Evolutionary conservation across 2,113 vertebrate genomes (phyloP).

Genomic region (Trogon surrucura): DNA sequence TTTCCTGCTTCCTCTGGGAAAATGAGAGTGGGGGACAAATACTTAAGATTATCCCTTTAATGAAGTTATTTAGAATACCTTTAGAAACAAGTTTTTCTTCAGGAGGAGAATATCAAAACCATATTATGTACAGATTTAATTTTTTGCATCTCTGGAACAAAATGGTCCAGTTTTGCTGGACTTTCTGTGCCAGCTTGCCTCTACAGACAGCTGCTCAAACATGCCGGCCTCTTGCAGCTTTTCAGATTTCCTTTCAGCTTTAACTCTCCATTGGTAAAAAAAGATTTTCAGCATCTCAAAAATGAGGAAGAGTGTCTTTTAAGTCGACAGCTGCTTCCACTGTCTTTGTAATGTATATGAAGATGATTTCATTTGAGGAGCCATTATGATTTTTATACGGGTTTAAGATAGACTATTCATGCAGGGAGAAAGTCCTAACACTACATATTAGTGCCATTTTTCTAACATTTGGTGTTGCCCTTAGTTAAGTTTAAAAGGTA

Average conservation of each 20-base stretch:
- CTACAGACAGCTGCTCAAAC: background rate
- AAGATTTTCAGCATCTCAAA: background rate
- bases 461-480: background rate
- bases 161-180: background rate
- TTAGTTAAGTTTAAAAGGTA: background rate
- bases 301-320: background rate
- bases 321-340: background rate
- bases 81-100: background rate
- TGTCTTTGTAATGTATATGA: background rate
- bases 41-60: background rate
- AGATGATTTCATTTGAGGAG: background rate
- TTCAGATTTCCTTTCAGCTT: conserved; percentile 19
- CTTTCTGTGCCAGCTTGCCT: background rate
- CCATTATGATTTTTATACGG: background rate
- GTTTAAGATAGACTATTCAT: background rate
- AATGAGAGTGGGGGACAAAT: background rate
- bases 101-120: background rate
- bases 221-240: background rate
- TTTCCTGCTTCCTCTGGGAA: background rate
- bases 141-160: conserved; percentile 18
- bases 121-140: background rate
- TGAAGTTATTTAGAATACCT: background rate
- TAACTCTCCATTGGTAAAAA: background rate
- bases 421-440: background rate
- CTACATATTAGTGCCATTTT: background rate